Percentiles rank a stretch among this genome's conserved stretches.
phyloP scores from a whole-genome alignment of 2,888 invertebrate genomes.

The Caenorhabditis parvicauda region DNA sequence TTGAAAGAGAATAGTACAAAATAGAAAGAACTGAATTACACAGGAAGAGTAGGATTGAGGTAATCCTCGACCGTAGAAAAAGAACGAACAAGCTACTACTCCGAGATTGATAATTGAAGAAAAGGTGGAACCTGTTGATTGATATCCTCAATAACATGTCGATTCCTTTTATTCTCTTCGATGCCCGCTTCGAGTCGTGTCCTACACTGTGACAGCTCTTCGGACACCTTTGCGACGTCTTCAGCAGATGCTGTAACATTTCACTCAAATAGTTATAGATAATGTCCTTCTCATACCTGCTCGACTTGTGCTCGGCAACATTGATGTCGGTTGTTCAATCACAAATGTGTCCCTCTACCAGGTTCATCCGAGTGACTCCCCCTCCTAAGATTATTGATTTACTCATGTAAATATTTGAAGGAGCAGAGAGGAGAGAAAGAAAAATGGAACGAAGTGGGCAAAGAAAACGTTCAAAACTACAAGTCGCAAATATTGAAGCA shows the following conservation, averaged over 20 bases:
- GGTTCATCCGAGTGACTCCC: no score
- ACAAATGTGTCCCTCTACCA: neutral
- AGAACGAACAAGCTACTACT: no score
- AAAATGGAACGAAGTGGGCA: neutral
- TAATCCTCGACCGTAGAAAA: no score
- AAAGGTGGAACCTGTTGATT: slow-evolving; percentile 42
- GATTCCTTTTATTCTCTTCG: slow-evolving; percentile 31
- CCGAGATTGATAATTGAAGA: no score
- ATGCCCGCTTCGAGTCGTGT: slow-evolving; percentile 34
- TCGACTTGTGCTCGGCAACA: no score
- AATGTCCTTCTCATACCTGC: neutral
- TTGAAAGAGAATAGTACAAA: no score
- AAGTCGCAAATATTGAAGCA: neutral
- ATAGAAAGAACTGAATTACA: no score
- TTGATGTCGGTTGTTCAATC: no score
- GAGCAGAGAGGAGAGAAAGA: neutral
- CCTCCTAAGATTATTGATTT: no score
- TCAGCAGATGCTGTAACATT: slow-evolving; percentile 13
- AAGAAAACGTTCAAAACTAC: neutral
- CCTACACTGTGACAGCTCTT: slow-evolving; percentile 34
- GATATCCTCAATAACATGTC: slow-evolving; percentile 36
- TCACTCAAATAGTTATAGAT: neutral
- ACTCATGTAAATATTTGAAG: neutral
- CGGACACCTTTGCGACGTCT: slow-evolving; percentile 35
- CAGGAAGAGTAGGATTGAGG: no score